Evolutionary conservation across 2,888 invertebrate genomes (phyloP).

Genomic region (Athetis lepigone): DNA sequence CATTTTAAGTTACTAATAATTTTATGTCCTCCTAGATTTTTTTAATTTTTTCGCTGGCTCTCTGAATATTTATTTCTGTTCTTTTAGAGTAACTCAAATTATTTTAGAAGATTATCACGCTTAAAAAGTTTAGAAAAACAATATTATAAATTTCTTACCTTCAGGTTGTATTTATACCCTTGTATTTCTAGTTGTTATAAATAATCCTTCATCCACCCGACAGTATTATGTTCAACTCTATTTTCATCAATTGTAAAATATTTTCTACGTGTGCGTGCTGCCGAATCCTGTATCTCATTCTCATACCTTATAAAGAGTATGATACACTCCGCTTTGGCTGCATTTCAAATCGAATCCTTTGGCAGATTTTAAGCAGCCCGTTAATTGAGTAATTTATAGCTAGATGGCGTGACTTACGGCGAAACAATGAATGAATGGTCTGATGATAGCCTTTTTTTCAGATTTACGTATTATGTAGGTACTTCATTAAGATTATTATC

Average conservation of each 20-base stretch:
- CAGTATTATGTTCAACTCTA: not conserved
- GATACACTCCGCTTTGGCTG: slow-evolving; percentile 38
- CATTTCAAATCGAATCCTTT: slow-evolving; percentile 40
- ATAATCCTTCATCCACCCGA: too few species aligned
- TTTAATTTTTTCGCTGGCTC: too few species aligned
- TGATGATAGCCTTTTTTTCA: slow-evolving; percentile 3
- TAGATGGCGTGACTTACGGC: slow-evolving; percentile 52
- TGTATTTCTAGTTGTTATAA: too few species aligned
- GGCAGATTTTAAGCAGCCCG: not conserved
- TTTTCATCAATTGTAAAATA: not conserved
- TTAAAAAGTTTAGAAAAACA: too few species aligned
- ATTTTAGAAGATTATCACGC: too few species aligned
- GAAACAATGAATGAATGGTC: slow-evolving; percentile 15
- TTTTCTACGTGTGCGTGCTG: slow-evolving; percentile 5
- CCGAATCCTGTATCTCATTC: not conserved
- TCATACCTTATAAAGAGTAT: not conserved
- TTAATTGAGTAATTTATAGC: slow-evolving; percentile 30
- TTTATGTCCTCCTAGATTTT: too few species aligned
- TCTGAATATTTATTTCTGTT: too few species aligned
- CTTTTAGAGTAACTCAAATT: too few species aligned
- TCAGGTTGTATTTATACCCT: too few species aligned
- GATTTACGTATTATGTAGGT: not conserved
- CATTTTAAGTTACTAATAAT: too few species aligned
- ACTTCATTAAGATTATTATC: slow-evolving; percentile 34
- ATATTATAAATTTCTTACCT: too few species aligned